phyloP scores from a whole-genome alignment of 2,797 vertebrate species.

The Gymnothorax reevesii region DNA sequence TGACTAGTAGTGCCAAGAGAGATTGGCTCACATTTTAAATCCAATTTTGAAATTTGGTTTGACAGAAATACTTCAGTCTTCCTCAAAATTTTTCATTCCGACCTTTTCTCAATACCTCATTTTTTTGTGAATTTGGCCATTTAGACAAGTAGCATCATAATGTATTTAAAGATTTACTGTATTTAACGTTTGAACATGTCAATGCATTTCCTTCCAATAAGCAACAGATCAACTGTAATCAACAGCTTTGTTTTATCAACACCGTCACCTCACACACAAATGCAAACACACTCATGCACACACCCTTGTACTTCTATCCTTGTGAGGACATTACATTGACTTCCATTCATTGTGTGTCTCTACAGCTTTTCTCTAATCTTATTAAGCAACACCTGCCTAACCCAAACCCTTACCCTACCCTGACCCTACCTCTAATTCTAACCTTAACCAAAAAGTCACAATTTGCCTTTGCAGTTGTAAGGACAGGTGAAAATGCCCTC shows the following conservation, averaged over 20 bases:
- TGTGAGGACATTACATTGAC: too few species aligned
- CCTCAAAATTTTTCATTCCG: neutral
- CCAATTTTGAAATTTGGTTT: neutral
- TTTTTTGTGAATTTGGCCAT: neutral
- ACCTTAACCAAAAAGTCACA: too few species aligned
- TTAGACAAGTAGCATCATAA: neutral
- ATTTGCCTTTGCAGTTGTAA: too few species aligned
- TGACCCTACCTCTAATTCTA: too few species aligned
- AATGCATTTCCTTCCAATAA: neutral
- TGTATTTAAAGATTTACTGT: neutral
- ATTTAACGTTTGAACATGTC: neutral
- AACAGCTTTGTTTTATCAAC: neutral
- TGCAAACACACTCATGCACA: neutral
- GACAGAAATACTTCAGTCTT: neutral
- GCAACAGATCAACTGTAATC: neutral
- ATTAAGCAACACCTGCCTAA: too few species aligned
- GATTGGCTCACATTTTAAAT: neutral
- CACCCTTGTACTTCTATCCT: neutral
- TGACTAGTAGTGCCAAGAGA: neutral
- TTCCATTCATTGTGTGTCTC: too few species aligned
- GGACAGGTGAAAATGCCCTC: too few species aligned
- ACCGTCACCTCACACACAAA: neutral
- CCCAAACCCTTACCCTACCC: too few species aligned
- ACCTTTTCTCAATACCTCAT: neutral
- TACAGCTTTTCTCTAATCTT: too few species aligned